Evolutionary conservation across 2,888 invertebrate species (phyloP), one percentile per base, ranked within the genome.

Genomic region (Liopterus haemorrhoidalis): DNA sequence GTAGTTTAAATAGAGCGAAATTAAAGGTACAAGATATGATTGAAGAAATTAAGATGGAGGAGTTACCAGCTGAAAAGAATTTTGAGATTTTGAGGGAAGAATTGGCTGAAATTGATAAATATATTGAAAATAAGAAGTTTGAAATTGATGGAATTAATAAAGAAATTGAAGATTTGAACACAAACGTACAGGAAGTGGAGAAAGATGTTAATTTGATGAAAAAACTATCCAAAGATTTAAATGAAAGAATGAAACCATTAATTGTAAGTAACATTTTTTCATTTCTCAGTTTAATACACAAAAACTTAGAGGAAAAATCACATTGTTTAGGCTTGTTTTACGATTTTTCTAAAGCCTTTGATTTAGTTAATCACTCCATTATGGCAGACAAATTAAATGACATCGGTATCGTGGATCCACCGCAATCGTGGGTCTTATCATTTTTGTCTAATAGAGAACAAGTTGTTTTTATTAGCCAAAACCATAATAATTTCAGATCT

Each of bases 101-200:
- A 41, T 49, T 66, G 28, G 48, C 51, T 3, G 61, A 69, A 30
- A 57, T 67, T 5, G 59, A 67, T 27, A 70, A 68, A 25, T 63
- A 64, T 2, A 57, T 72, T 3, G 57, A 62, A 20, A 67, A 70
- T 48, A 66, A 71, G 39, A 59, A 62, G 1, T 59, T 61, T 0
- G 63, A 71, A 12, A 55, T 60, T 15, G 61, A 55, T 30, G 27
- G 56, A 56, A 4, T 59, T 62, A 46, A 64, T 53, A 47, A 60
- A 49, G 56, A 70, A 42, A 46, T 61, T n/a, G 52, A 55, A 18
- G 55, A 57, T 11, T 54, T 63, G 4, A 55, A 60, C 21, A 28
- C 36, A 1, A 51, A 69, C 48, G 53, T 71, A 3, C 61, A 64
- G 1, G 57, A 55, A 30, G 58, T 62, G 4, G 70, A 76, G 30